Evolutionary conservation across 2,888 invertebrate genomes (phyloP).

Genomic region (Chalcis sispes): DNA sequence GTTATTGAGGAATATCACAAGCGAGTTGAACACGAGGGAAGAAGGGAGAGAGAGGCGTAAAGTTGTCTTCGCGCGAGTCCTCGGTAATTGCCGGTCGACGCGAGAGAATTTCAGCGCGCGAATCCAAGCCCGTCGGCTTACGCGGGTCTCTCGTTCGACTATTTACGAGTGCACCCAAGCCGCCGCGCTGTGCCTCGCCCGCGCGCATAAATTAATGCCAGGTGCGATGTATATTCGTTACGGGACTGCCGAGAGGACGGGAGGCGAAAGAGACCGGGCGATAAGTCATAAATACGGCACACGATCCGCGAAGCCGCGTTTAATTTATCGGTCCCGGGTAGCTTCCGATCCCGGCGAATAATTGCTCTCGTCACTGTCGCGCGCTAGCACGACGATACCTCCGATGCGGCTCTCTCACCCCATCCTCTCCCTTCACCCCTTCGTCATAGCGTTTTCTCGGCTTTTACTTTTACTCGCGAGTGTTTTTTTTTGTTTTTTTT

Average conservation of each 20-base stretch:
- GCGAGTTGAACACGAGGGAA: too few relatives aligned
- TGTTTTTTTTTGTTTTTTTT: background rate
- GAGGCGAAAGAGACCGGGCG: constrained; percentile 16
- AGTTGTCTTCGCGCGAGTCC: too few relatives aligned
- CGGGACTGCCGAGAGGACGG: background rate
- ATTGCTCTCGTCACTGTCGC: constrained; percentile 41
- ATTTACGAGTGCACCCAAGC: background rate
- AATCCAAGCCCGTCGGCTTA: too few relatives aligned
- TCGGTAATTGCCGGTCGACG: too few relatives aligned
- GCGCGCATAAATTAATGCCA: constrained; percentile 40
- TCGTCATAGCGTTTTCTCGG: too few relatives aligned
- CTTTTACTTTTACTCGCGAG: too few relatives aligned
- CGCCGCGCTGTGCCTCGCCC: background rate
- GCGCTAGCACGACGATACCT: background rate
- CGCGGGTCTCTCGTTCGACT: too few relatives aligned
- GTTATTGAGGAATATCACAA: too few relatives aligned
- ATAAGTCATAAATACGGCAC: constrained; percentile 55
- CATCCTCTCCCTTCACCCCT: background rate
- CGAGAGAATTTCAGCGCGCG: too few relatives aligned
- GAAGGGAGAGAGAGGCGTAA: too few relatives aligned
- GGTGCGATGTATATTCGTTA: constrained; percentile 59
- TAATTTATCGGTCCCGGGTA: constrained; percentile 52
- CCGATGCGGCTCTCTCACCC: background rate
- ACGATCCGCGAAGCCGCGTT: constrained; percentile 42
- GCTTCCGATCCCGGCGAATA: constrained; percentile 48